A percentile compares a stretch with the other conserved stretches of the same genome.
Evolutionary conservation across 1,140 invertebrate species (phyloP).

Genomic region (Calosoma granatense): DNA sequence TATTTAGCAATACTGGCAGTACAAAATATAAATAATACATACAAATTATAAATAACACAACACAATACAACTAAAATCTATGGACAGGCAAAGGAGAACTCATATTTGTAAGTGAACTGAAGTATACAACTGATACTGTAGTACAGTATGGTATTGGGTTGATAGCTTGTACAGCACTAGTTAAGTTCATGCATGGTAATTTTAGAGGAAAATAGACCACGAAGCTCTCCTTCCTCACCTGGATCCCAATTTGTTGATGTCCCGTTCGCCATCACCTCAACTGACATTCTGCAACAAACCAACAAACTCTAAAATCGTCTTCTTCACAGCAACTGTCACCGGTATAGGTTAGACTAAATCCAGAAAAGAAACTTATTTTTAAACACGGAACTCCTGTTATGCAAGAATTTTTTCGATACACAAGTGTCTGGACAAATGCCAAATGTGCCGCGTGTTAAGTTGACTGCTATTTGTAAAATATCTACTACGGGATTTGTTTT

Average conservation of each 20-base stretch:
- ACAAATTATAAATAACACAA: neutral
- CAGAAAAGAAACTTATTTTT: neutral
- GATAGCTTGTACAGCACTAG: too few species aligned
- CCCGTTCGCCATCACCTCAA: slow-evolving; percentile 33
- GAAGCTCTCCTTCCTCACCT: slow-evolving; percentile 25
- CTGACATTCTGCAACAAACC: slow-evolving; percentile 29
- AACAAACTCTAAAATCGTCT: neutral
- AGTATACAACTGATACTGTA: neutral
- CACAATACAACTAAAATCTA: too few species aligned
- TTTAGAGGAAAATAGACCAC: too few species aligned
- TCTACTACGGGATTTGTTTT: neutral
- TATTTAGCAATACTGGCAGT: too few species aligned
- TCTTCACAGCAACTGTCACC: neutral
- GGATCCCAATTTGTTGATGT: slow-evolving; percentile 32
- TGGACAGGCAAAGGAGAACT: too few species aligned
- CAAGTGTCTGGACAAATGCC: too few species aligned
- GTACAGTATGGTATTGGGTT: neutral
- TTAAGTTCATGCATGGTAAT: too few species aligned
- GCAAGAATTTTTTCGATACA: too few species aligned
- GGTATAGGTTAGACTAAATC: neutral
- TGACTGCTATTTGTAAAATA: too few species aligned
- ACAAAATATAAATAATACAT: neutral
- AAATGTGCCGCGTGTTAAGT: too few species aligned
- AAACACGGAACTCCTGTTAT: too few species aligned
- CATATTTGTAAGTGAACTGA: too few species aligned